Conservation (phyloP, 2,797 vertebrate genomes). For the Triplophysa yarkandensis region DNA sequence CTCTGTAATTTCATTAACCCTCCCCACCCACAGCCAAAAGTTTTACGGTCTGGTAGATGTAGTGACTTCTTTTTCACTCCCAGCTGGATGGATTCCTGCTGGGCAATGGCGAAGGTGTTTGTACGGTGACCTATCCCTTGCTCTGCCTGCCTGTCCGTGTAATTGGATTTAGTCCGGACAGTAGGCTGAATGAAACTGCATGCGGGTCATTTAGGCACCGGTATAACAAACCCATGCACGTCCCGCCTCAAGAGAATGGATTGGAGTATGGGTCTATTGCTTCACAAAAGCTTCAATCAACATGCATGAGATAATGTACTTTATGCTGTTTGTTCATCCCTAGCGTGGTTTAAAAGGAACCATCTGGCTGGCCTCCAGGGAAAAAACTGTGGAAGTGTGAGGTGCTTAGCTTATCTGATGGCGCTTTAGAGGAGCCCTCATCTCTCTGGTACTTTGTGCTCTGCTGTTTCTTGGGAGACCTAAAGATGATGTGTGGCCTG, state of each 20-base stretch:
- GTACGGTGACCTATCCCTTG: conserved; percentile 37
- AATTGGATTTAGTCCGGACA: conserved; percentile 59
- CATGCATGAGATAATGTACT: conserved; percentile 38
- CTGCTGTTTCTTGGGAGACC: neutral
- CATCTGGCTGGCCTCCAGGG: conserved; percentile 31
- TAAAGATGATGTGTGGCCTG: conserved; percentile 10
- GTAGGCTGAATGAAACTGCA: conserved; percentile 2
- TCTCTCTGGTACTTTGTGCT: conserved; percentile 17
- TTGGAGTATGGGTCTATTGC: conserved; percentile 10
- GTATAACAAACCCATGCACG: conserved; percentile 31
- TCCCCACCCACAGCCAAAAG: no score
- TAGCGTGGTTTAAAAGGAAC: conserved; percentile 13
- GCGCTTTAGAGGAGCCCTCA: conserved; percentile 4
- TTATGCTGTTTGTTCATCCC: conserved; percentile 37
- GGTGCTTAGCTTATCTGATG: conserved; percentile 36
- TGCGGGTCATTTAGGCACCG: conserved; percentile 19
- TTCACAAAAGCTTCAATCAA: conserved; percentile 33
- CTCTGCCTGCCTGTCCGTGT: conserved; percentile 47
- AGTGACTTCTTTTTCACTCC: neutral
- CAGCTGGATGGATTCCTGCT: neutral
- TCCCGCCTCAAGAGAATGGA: conserved; percentile 29
- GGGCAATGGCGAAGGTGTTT: conserved; percentile 22
- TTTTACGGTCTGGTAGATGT: conserved; percentile 5
- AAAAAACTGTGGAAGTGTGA: conserved; percentile 31
- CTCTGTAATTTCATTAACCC: neutral